These are phyloP conservation scores for Ictalurus furcatus DNA, from an alignment of 2,113 vertebrate genomes.

Conservation along the genomic window DNA sequence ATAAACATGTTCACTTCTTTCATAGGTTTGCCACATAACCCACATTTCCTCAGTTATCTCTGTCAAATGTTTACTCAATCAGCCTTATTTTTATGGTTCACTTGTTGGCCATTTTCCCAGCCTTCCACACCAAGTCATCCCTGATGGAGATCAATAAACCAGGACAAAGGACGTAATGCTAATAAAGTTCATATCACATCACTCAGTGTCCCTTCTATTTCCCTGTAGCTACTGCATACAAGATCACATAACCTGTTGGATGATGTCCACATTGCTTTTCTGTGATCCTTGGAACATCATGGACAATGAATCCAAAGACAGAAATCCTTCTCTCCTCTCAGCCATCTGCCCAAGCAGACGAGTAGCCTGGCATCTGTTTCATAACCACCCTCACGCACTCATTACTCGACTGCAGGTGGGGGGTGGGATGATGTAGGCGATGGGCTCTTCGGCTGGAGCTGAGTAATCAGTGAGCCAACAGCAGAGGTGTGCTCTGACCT, in stretches of 20 bases:
- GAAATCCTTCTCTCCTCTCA: slow-evolving; percentile 35
- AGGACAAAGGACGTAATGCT: slow-evolving; percentile 20
- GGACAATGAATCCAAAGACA: not conserved
- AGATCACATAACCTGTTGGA: slow-evolving; percentile 17
- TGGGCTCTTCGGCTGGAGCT: slow-evolving; percentile 37
- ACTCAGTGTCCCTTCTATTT: slow-evolving; percentile 27
- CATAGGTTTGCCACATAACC: not conserved
- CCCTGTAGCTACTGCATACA: not conserved
- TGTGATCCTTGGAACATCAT: slow-evolving; percentile 12
- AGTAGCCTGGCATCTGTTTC: slow-evolving; percentile 26
- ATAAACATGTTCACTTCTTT: slow-evolving; percentile 2
- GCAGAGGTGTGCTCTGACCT: slow-evolving; percentile 51
- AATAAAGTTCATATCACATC: slow-evolving; percentile 33
- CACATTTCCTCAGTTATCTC: not conserved
- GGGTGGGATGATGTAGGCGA: slow-evolving; percentile 25
- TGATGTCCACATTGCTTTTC: slow-evolving; percentile 6
- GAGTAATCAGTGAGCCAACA: slow-evolving; percentile 41
- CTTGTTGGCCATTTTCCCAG: slow-evolving; percentile 4
- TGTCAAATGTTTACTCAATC: not conserved
- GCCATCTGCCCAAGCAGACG: slow-evolving; percentile 34
- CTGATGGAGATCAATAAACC: slow-evolving; percentile 17
- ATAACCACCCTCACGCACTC: slow-evolving; percentile 38
- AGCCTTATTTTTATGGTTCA: not conserved
- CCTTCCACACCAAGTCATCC: not conserved
- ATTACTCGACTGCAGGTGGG: slow-evolving; percentile 29